Evolutionary conservation across 2,797 vertebrate genomes (phyloP).

Genomic region (Ciconia nigra): DNA sequence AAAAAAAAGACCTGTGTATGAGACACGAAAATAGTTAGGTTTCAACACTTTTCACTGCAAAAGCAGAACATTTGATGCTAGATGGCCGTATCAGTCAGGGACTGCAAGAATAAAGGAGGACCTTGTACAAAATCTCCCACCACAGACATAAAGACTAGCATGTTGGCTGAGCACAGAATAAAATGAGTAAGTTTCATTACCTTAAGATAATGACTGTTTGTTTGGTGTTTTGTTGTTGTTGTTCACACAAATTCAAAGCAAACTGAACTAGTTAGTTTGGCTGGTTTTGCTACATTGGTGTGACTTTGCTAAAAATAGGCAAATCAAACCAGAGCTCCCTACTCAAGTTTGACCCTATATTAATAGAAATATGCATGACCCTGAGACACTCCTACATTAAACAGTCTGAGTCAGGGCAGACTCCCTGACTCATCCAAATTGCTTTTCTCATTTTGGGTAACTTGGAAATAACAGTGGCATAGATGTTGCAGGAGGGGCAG

Average conservation of each 20-base stretch:
- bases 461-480: background rate
- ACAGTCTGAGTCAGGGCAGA: background rate
- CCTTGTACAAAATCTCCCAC: background rate
- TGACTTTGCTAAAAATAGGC: conserved; percentile 9
- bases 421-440: conserved; percentile 20
- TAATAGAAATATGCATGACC: conserved; percentile 8
- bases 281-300: background rate
- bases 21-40: background rate
- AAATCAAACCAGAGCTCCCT: conserved; percentile 11
- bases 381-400: background rate
- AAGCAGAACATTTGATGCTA: background rate
- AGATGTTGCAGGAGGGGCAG: background rate
- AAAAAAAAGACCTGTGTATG: background rate
- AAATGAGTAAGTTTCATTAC: background rate
- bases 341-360: conserved; percentile 8
- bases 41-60: background rate
- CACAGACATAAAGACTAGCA: background rate
- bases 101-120: background rate
- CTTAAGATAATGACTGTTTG: background rate
- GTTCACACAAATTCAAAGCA: background rate
- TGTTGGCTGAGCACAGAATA: background rate
- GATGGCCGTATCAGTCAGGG: background rate
- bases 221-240: too few relatives aligned
- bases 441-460: conserved; percentile 13
- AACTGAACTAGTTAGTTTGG: background rate